Percentiles rank a stretch among this genome's conserved stretches.
Conservation (phyloP, 2,888 invertebrate species). For the Heliothis peltigera region DNA sequence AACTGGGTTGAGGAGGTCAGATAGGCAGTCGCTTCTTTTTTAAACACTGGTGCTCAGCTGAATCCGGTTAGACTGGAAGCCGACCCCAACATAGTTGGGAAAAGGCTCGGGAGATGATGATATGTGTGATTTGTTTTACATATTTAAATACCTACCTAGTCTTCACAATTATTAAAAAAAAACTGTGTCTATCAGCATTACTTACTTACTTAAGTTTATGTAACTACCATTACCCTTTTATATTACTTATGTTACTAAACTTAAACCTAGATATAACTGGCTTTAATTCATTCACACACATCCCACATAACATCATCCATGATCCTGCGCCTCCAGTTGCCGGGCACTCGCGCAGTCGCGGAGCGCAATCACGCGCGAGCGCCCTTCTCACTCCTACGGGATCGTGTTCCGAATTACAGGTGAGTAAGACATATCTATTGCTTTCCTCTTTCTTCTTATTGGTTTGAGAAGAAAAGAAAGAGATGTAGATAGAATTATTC, state of each 20-base stretch:
- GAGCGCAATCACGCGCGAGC: conserved; percentile 66
- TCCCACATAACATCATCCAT: conserved; percentile 68
- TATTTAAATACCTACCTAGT: no score
- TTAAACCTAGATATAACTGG: conserved; percentile 22
- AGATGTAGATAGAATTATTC: neutral
- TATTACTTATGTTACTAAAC: no score
- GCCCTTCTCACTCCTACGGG: conserved; percentile 63
- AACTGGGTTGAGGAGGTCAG: no score
- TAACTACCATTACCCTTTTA: no score
- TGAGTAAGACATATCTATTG: conserved; percentile 51
- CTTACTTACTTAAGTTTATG: no score
- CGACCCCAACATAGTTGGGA: neutral
- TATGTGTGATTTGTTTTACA: no score
- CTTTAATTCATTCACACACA: conserved; percentile 22
- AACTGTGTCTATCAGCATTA: no score
- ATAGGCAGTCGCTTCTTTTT: no score
- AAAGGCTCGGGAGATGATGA: no score
- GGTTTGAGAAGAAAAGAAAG: neutral
- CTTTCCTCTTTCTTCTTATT: neutral
- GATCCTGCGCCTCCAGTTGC: conserved; percentile 66
- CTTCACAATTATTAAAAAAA: no score
- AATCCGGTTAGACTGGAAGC: neutral
- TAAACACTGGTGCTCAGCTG: no score
- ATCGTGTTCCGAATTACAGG: conserved; percentile 37
- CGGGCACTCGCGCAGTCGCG: conserved; percentile 74